Percentiles rank a stretch among this genome's conserved stretches.
phyloP scores from a whole-genome alignment of 2,113 vertebrate genomes.

The Phodopus roborovskii region DNA sequence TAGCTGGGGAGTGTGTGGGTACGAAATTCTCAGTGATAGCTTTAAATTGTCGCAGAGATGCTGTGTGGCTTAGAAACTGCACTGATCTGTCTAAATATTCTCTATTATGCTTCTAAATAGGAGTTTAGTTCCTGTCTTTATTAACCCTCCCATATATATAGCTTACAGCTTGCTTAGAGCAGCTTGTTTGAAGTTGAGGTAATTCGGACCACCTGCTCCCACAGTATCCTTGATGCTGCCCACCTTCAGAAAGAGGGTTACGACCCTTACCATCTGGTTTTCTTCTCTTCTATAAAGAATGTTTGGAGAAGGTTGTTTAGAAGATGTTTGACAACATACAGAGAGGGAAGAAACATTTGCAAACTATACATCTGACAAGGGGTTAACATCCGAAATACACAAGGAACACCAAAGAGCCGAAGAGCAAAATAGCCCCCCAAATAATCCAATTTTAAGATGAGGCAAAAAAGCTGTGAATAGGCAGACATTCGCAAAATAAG shows the following conservation, averaged over 20 bases:
- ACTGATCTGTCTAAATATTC: neutral
- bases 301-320: neutral
- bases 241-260: neutral
- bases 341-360: neutral
- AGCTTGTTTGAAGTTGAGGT: neutral
- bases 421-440: neutral
- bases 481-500: neutral
- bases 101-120: neutral
- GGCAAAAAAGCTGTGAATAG: neutral
- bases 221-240: neutral
- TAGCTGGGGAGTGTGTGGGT: neutral
- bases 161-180: neutral
- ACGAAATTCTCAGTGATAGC: neutral
- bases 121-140: neutral
- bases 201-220: neutral
- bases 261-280: rapidly evolving
- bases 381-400: neutral
- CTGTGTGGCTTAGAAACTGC: neutral
- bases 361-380: neutral
- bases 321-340: neutral
- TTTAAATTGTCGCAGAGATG: neutral
- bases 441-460: neutral
- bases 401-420: neutral
- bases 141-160: neutral
- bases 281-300: neutral